Base-by-base conservation (phyloP, 2,888 invertebrate species). In the Drosophila silvestris region DNA sequence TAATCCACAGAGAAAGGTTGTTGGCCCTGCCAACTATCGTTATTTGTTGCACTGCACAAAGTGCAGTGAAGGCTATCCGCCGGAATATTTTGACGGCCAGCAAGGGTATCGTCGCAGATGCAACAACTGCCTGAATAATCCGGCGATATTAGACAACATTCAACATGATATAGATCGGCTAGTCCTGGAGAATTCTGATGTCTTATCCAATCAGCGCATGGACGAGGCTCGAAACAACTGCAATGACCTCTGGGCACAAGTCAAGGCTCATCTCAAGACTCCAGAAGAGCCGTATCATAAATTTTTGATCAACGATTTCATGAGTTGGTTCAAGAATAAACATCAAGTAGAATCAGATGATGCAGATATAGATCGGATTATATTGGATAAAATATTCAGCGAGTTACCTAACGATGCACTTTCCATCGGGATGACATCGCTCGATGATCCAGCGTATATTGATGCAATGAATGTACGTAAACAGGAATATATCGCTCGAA, bases 21-120 rank as follows among this genome's bases (percentile, higher is more conserved):
- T 0, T 2, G 12, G 0, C 44, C 0, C 0, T 12, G 5, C 0
- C 12, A 22, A 22, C 0, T 0, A 0, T 1, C 12, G 5, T 22
- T 0, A 0, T 12, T 22, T 44, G 22, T 0, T 0, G 5, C 12
- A 12, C 41, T 44, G 41, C 22, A 5, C 22, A 2, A 4, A 0
- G 2, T 44, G 44, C 44, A 2, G 1, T 22, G 0, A 2, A 12
- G 1, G 1, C 5, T 44, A 12, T 44, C 12, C 22, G 12, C 44
- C 22, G 5, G 5, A 5, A 0, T 0, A 22, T 4, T 22, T 22
- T 44, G 2, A 5, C 10, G 5, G 22, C 22, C 22, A 0, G 22
- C 0, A 22, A 12, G 1, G 0, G 10, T 0, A 41, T 12, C 44
- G 1, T 22, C 44, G 5, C 12, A 44, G 2, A 3, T 44, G 44